Evolutionary conservation across 2,113 vertebrate species (phyloP), one percentile per base, ranked within the genome.

Genomic region (Carettochelys insculpta): DNA sequence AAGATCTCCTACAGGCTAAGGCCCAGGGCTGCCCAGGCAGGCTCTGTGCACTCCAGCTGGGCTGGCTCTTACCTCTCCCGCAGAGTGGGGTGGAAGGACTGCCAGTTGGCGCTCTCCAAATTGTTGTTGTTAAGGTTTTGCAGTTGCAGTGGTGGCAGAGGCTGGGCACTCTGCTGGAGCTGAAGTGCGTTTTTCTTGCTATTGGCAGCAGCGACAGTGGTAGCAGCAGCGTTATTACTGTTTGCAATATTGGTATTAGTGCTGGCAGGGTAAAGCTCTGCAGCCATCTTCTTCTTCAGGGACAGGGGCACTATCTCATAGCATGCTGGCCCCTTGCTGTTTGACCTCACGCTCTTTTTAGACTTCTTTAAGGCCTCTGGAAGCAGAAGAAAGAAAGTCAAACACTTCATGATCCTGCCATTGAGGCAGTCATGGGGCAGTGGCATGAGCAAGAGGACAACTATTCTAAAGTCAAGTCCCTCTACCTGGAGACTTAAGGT

Each of bases 331-430:
- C 98, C 96, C 94, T 97, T 97, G 94, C 97, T 94, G 95, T 97
- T 96, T 94, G 97, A 96, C 96, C 97, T 97, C 85, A 96, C 97
- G 68, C 98, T 95, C 98, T 97, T 98, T 96, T 98, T 98, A 94
- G 98, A 98, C 98, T 98, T 98, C 92, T 98, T 99, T 91, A 99
- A 98, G 90, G 98, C 98, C 98, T 99, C 98, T 96, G 99, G 98
- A 90, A 99, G 98, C 95, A 99, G 98, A 85, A 99, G 98, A 85
- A 99, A 98, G 91, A 98, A 99, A 93, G 98, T 98, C 93, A 99
- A 94, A 96, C 98, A 99, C 98, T 98, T 99, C 98, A 99, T 99
- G 97, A 99, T 98, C 97, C 99, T 98, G 98, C 98, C 99, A 98
- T 99, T 98, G 96, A 98, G 97, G 97, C 99, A 99, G 95, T 97